A percentile compares a stretch with the other conserved stretches of the same genome.
Conservation (phyloP, 2,888 invertebrate genomes). For the Drosophila dives region DNA sequence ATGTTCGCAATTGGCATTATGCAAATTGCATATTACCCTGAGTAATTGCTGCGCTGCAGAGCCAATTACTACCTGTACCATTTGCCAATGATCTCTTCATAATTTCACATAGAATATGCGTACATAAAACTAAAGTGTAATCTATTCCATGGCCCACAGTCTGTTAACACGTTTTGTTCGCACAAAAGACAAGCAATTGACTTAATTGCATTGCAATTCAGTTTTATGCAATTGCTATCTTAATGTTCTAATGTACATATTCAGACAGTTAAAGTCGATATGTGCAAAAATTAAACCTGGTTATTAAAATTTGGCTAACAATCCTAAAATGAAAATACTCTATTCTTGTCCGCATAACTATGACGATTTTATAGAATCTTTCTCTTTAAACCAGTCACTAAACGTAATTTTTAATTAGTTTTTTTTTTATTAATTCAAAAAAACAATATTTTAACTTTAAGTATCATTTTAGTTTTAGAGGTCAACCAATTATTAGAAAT, state of each 20-base stretch:
- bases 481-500: background rate
- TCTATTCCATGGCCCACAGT: background rate
- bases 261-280: background rate
- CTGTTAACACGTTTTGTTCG: constrained; percentile 13
- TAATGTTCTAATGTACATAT: constrained; percentile 12
- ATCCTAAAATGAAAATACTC: background rate
- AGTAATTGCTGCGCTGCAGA: constrained; percentile 61
- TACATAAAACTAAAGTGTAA: constrained; percentile 6
- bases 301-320: background rate
- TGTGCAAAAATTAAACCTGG: background rate
- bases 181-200: constrained; percentile 7
- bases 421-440: background rate
- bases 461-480: background rate
- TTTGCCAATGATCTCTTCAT: constrained; percentile 15
- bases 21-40: constrained; percentile 68
- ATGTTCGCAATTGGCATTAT: constrained; percentile 64
- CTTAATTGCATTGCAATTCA: constrained; percentile 8
- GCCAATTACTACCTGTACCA: constrained; percentile 34
- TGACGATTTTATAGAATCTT: background rate
- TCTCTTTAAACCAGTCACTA: background rate
- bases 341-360: background rate
- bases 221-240: constrained; percentile 18
- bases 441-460: background rate
- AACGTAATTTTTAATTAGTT: background rate
- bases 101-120: constrained; percentile 12